phyloP scores from a whole-genome alignment of 2,888 invertebrate species.

The Trachelus stipa region DNA sequence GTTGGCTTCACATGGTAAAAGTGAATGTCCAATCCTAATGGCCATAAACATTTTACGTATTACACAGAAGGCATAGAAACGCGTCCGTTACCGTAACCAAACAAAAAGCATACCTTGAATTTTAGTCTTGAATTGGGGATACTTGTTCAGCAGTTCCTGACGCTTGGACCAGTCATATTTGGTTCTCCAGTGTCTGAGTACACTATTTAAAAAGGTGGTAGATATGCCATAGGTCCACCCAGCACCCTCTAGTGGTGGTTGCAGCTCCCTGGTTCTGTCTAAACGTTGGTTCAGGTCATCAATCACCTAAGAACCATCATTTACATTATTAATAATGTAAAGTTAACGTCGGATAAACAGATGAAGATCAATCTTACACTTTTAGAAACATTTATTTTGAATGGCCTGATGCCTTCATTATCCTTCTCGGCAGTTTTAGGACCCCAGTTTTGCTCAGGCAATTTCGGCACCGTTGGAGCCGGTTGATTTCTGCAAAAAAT shows the following conservation, averaged over 20 bases:
- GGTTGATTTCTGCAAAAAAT: neutral
- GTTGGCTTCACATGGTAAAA: constrained; percentile 78
- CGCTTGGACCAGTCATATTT: constrained; percentile 80
- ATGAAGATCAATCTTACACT: constrained; percentile 64
- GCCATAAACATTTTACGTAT: too few species aligned
- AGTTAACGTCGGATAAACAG: neutral
- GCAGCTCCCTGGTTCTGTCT: constrained; percentile 68
- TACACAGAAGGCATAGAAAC: too few species aligned
- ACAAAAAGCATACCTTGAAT: constrained; percentile 73
- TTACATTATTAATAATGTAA: neutral
- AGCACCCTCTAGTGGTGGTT: constrained; percentile 74
- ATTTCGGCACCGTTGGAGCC: constrained; percentile 18
- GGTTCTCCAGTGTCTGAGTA: constrained; percentile 83
- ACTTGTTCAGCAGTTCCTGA: constrained; percentile 78
- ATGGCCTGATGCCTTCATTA: constrained; percentile 68
- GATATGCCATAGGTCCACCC: constrained; percentile 88
- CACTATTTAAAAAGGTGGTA: constrained; percentile 73
- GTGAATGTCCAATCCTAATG: constrained; percentile 76
- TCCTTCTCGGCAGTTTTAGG: constrained; percentile 57
- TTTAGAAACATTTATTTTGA: constrained; percentile 72
- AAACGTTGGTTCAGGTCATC: constrained; percentile 73
- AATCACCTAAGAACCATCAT: constrained; percentile 67
- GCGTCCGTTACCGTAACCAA: neutral
- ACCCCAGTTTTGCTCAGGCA: constrained; percentile 73
- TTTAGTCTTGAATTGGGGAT: constrained; percentile 80